A percentile compares a stretch with the other conserved stretches of the same genome.
Evolutionary conservation across 2,113 vertebrate species (phyloP).

Genomic region (Dasyprocta punctata): DNA sequence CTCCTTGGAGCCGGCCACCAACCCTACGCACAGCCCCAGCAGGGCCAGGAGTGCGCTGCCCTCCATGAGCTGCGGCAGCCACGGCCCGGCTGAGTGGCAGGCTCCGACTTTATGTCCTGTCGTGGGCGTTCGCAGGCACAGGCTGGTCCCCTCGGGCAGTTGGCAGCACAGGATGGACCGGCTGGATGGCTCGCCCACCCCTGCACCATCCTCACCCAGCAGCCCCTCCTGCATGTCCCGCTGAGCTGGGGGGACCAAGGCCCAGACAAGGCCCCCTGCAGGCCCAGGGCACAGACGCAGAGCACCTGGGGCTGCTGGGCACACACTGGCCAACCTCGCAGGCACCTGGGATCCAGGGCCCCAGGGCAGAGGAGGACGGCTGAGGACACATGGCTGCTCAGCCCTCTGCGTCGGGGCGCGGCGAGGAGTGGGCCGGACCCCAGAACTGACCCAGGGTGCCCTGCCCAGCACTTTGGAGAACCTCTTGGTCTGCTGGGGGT

Average conservation of each 20-base stretch:
- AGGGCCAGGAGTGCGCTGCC: neutral
- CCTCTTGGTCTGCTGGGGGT: neutral
- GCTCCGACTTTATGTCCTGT: neutral
- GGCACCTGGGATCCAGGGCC: neutral
- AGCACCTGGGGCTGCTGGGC: neutral
- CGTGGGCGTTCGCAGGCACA: neutral
- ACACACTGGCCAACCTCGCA: neutral
- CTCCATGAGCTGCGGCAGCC: neutral
- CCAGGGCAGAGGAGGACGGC: neutral
- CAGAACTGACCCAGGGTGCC: too few relatives aligned
- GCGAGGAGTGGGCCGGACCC: neutral
- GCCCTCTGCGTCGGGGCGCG: neutral
- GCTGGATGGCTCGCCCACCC: neutral
- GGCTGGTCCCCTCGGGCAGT: neutral
- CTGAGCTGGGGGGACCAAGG: neutral
- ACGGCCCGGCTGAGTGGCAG: rapidly evolving
- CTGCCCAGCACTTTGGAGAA: neutral
- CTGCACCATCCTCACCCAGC: too few relatives aligned
- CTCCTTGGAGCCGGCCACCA: rapidly evolving
- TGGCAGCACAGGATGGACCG: neutral
- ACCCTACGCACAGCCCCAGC: neutral
- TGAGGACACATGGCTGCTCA: neutral
- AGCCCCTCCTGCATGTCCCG: neutral
- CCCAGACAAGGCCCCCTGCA: neutral
- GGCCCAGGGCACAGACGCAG: neutral